These are phyloP conservation scores for Babylonia areolata DNA, from an alignment of 1,140 invertebrate genomes.

Conservation along the genomic window DNA sequence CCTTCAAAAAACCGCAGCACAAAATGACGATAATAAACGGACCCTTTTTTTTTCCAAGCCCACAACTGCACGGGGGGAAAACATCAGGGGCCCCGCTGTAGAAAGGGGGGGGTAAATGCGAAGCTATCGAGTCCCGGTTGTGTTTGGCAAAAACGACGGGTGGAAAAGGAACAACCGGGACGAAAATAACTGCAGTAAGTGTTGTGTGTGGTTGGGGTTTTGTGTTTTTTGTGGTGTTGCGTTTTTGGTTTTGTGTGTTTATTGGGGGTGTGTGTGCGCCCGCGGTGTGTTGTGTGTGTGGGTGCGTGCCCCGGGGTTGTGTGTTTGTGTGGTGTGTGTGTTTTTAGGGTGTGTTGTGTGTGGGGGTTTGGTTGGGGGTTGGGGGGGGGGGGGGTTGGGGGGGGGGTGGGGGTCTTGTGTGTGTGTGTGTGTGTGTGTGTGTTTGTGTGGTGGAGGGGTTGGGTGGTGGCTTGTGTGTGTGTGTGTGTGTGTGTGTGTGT, in stretches of 20 bases:
- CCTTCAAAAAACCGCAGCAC: too few species aligned
- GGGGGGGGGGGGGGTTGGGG: too few species aligned
- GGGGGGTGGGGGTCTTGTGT: too few species aligned
- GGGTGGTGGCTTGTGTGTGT: too few species aligned
- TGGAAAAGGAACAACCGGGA: slow-evolving; percentile 83
- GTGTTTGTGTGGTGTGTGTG: neutral
- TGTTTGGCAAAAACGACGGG: slow-evolving; percentile 84
- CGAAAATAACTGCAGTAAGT: slow-evolving; percentile 76
- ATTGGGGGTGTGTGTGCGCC: neutral
- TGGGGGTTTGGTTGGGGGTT: too few species aligned
- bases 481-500: too few species aligned
- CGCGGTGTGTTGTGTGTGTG: neutral
- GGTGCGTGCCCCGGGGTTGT: neutral
- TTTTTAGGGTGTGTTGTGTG: too few species aligned
- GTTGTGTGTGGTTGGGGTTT: too few species aligned
- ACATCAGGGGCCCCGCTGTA: slow-evolving; percentile 84
- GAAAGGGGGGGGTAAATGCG: slow-evolving; percentile 81
- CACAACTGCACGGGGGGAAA: slow-evolving; percentile 41
- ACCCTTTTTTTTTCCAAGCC: too few species aligned
- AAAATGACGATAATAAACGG: too few species aligned
- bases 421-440: neutral
- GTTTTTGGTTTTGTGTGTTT: neutral
- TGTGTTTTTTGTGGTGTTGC: too few species aligned
- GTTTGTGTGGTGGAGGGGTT: too few species aligned
- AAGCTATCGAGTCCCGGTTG: slow-evolving; percentile 82